Conservation (phyloP, 2,888 invertebrate species). For the Drosophila cracens region DNA sequence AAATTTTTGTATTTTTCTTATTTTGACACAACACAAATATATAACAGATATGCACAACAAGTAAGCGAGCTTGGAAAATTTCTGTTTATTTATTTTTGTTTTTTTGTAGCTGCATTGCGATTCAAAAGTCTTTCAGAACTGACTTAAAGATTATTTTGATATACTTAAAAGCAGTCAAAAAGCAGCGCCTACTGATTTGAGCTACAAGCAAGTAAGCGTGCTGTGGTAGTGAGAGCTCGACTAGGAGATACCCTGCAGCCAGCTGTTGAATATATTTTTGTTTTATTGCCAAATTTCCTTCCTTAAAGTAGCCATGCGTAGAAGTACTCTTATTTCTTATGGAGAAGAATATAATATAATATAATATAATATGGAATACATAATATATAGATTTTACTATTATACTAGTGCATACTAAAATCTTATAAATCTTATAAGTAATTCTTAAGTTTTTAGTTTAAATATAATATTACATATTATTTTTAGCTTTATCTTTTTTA, state of each 20-base stretch:
- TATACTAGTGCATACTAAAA: too few relatives aligned
- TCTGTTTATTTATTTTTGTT: neutral
- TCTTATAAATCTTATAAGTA: too few relatives aligned
- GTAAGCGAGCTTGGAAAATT: neutral
- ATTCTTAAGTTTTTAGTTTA: too few relatives aligned
- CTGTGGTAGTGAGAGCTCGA: neutral
- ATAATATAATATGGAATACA: too few relatives aligned
- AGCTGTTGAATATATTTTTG: neutral
- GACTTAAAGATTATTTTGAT: neutral
- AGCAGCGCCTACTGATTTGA: conserved; percentile 29
- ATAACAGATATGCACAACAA: neutral
- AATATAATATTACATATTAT: too few relatives aligned
- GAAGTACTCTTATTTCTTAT: neutral
- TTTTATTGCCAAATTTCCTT: too few relatives aligned
- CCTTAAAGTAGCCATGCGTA: neutral
- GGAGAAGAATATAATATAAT: neutral
- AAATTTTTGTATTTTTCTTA: conserved; percentile 9
- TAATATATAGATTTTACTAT: too few relatives aligned
- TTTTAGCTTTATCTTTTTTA: too few relatives aligned
- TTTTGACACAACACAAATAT: conserved; percentile 2
- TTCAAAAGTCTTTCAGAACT: conserved; percentile 20
- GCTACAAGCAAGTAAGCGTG: neutral
- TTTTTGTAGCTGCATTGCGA: conserved; percentile 19
- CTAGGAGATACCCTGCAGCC: neutral
- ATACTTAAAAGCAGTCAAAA: neutral